Conservation (phyloP, 1,140 invertebrate species). For the Pissodes strobi region DNA sequence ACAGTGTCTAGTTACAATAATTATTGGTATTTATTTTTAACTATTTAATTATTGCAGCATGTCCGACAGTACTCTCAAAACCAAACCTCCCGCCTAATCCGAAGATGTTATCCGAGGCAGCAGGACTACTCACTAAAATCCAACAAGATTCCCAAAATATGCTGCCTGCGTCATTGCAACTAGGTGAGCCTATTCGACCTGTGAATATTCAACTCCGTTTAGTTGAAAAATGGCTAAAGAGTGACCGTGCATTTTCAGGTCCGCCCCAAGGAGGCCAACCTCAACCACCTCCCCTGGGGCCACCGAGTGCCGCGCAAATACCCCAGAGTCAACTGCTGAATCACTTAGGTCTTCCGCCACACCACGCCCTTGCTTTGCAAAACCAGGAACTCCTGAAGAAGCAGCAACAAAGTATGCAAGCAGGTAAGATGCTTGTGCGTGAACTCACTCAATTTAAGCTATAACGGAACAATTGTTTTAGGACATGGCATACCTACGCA, state of each 20-base stretch:
- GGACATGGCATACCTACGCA: conserved; percentile 57
- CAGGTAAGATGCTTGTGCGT: conserved; percentile 45
- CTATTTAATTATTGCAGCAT: conserved; percentile 58
- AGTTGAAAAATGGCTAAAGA: neutral
- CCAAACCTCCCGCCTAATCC: conserved; percentile 69
- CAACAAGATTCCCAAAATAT: conserved; percentile 67
- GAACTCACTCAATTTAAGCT: no score
- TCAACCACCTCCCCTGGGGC: conserved; percentile 56
- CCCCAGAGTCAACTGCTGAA: conserved; percentile 57
- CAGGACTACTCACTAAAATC: conserved; percentile 73
- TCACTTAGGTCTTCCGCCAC: conserved; percentile 67
- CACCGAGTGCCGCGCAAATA: conserved; percentile 56
- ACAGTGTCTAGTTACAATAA: neutral
- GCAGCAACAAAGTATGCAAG: conserved; percentile 58
- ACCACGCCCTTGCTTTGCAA: conserved; percentile 64
- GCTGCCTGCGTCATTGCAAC: conserved; percentile 58
- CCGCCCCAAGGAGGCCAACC: conserved; percentile 51
- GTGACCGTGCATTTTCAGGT: neutral
- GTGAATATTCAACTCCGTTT: neutral
- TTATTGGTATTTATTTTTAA: conserved; percentile 3
- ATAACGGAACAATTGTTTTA: neutral
- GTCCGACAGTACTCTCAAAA: conserved; percentile 71
- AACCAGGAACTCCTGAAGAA: conserved; percentile 62
- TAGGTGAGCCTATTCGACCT: conserved; percentile 48
- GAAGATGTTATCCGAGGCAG: conserved; percentile 73